Percentiles rank a stretch among this genome's conserved stretches.
phyloP scores from a whole-genome alignment of 2,797 vertebrate genomes.

The Columba guinea region DNA sequence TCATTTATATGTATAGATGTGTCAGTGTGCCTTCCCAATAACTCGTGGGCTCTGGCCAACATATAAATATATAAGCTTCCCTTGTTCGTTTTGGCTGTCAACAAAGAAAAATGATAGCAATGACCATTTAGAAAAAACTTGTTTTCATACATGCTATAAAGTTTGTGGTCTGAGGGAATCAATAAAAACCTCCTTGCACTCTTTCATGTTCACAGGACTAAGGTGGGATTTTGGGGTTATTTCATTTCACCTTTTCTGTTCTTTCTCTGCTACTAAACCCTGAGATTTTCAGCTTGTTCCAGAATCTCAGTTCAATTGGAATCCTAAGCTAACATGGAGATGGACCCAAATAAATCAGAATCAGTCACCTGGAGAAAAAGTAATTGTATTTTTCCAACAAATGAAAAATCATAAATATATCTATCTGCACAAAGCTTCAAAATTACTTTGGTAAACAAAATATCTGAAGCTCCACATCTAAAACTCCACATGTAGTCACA shows the following conservation, averaged over 20 bases:
- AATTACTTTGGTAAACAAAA: not conserved
- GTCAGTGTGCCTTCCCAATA: not conserved
- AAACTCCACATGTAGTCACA: not conserved
- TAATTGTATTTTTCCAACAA: not conserved
- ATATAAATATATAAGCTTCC: not conserved
- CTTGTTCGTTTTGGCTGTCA: not conserved
- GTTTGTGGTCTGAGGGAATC: not conserved
- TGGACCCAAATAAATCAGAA: not conserved
- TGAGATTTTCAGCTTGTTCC: not conserved
- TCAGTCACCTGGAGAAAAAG: not conserved
- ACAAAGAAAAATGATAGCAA: not conserved
- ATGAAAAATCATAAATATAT: not conserved
- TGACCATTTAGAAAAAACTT: not conserved
- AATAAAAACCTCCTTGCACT: not conserved
- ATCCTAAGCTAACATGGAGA: not conserved
- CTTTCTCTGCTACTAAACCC: not conserved
- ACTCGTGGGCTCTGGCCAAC: not conserved
- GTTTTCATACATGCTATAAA: not conserved
- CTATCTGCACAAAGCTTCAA: not conserved
- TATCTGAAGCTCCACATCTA: not conserved
- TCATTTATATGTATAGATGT: not conserved
- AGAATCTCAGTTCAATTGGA: not conserved
- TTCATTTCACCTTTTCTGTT: not conserved
- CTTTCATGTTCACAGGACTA: not conserved
- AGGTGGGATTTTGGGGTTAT: not conserved